Base-by-base conservation (phyloP, 2,888 invertebrate genomes). In the Dryadula phaetusa region DNA sequence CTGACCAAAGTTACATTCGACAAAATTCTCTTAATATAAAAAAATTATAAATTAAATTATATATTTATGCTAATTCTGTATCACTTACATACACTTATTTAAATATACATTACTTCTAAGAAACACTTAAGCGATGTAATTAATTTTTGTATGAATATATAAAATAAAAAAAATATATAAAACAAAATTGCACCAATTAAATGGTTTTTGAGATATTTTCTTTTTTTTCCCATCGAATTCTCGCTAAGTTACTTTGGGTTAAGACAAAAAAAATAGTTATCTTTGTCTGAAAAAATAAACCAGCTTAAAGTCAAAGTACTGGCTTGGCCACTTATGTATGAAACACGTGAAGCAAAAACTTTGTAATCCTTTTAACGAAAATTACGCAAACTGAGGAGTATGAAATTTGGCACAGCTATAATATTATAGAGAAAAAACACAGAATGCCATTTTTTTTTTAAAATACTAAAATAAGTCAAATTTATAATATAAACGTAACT, bases 21-120 rank as follows among this genome's bases (percentile, higher is more conserved):
- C 8, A 16, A 42, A 42, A 16, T 16, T 42, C 28, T 42, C 28
- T 1, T 16, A 32, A 52, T 32, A 52, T 52, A n/a, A 28, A 10
- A 28, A 10, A 25, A 52, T 5, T 28, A 28, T 28, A 52, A 16
- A 52, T 52, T 16, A 28, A 16, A 16, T 52, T 28, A n/a, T 32
- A 16, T 1, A 32, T 52, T 28, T 52, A 52, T 52, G 52, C 28
- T 52, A 52, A 52, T 52, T 52, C 10, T 10, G 14, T 56, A 22
- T 56, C 56, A 56, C 7, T 40, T 56, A 56, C 40, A 56, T 56
- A 56, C 52, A 52, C n/a, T 56, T 22, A 56, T 56, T 40, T 56
- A 56, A 56, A 56, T 56, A 10, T 10, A 40, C 12, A 56, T 56
- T 6, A 40, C 40, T 56, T 56, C 22, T 56, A 40, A 40, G 40